Evolutionary conservation across 2,888 invertebrate genomes (phyloP).

Genomic region (Nomada ruficornis): DNA sequence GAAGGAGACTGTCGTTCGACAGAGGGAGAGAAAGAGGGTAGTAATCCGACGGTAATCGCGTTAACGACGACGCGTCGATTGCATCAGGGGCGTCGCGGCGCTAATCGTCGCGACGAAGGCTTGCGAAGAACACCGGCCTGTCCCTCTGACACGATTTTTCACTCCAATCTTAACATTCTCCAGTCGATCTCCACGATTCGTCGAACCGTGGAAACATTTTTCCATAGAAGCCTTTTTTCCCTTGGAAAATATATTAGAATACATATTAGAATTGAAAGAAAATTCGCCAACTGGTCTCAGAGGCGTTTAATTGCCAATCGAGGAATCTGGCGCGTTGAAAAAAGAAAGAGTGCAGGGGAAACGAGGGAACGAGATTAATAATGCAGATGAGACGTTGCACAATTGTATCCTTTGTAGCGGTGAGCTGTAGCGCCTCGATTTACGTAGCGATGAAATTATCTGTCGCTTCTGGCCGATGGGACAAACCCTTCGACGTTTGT

Average conservation of each 20-base stretch:
- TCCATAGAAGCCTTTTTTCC: too few species aligned
- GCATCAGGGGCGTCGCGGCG: conserved; percentile 33
- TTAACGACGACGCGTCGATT: conserved; percentile 22
- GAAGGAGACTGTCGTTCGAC: neutral
- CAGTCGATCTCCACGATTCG: neutral
- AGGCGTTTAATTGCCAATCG: neutral
- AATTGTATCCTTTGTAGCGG: conserved; percentile 46
- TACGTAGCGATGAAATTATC: conserved; percentile 31
- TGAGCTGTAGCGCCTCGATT: conserved; percentile 34
- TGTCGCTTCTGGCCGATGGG: conserved; percentile 2
- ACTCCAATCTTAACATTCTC: neutral
- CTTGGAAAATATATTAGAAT: too few species aligned
- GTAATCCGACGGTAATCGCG: conserved; percentile 49
- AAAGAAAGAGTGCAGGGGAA: neutral
- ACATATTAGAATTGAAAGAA: too few species aligned
- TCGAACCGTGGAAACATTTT: too few species aligned
- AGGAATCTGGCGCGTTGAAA: neutral
- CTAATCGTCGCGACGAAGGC: conserved; percentile 21
- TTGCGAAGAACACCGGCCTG: neutral
- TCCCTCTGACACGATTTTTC: neutral
- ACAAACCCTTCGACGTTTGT: conserved; percentile 18
- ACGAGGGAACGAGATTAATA: conserved; percentile 45
- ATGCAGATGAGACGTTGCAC: conserved; percentile 38
- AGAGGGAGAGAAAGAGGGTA: neutral
- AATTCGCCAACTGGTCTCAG: neutral